Evolutionary conservation across 2,888 invertebrate genomes (phyloP), one percentile per base, ranked within the genome.

Genomic region (Eristalis arbustorum): DNA sequence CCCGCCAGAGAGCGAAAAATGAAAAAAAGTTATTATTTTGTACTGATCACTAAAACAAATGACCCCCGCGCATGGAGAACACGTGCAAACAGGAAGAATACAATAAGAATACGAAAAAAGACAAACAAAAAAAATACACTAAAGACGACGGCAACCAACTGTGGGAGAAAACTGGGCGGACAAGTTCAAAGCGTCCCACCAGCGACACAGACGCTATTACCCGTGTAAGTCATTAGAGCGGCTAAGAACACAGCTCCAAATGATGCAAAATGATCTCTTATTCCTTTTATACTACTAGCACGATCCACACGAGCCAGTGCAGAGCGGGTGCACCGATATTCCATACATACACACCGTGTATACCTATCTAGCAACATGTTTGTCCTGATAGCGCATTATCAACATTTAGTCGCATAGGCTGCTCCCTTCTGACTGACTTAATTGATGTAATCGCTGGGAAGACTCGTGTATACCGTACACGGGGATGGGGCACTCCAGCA

Each of bases 171-270:
- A 74, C 73, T 37, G 73, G 77, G 85, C 81, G 85, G 71, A 72
- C 69, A 73, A 73, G 69, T 85, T 82, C 85, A 82, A 85, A 82
- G 82, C 61, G 49, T 69, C 71, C 59, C 74, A 62, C 73, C 81
- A 77, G 66, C 71, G 49, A 77, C 72, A 37, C 40, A 42, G 49
- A 78, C 57, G 77, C 77, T 82, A 82, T 81, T 85, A 85, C 82
- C 82, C 77, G 85, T 67, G 82, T 82, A 82, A 82, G 82, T 75
- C 66, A 82, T 85, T 82, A 74, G 82, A 82, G 77, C 82, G 82
- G 85, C 56, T 69, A 69, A 77, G 49, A 78, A 85, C 77, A 82
- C 77, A 82, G 62, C 71, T 85, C 82, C 78, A 81, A 82, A 82
- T 81, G 81, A 77, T 77, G 73, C 69, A 77, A 85, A 81, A 85